Base-by-base conservation (phyloP, 1,140 invertebrate species). In the Pseudoatta argentina region DNA sequence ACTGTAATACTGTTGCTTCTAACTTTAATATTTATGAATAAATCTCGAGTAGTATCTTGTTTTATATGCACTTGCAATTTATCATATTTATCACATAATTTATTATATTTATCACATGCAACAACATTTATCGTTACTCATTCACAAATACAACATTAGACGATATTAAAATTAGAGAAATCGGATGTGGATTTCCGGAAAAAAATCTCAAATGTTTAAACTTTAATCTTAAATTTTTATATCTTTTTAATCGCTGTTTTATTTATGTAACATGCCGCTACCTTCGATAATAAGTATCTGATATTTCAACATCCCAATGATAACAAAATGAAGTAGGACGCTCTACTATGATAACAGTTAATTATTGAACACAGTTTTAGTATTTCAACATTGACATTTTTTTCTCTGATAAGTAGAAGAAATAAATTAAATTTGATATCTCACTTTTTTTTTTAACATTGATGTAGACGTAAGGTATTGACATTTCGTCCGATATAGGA, bases 401-500 rank as follows among this genome's bases (percentile, higher is more conserved):
- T 76, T 39, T 30, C n/a, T 14, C 18, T 16, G 12, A 14, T 44
- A 77, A 39, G 4, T 51, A 34, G 12, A 78, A 64, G 57, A 71
- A 71, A 34, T 66, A 21, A 79, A 79, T 69, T 55, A 71, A 39
- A 57, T 63, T 18, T 21, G 34, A 8, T 27, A 44, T 63, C 39
- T 51, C 12, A 39, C 8, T 14, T 24, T 30, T 67, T 34, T 34
- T 67, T 27, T 44, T 12, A 67, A 79, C 7, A 69, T 39, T 61
- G 24, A 16, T 69, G 21, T 10, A 21, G 8, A 24, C 21, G 77
- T 14, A 16, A 44, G n/a, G 12, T 61, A 82, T 82, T 18, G 67
- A 73, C 69, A 51, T 48, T 61, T 73, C 4, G 2, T 24, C 21
- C 79, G 39, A 82, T 73, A 44, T 59, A 82, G 61, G 21, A 59